phyloP scores from a whole-genome alignment of 2,888 invertebrate species.

The Heliconius aoede region DNA sequence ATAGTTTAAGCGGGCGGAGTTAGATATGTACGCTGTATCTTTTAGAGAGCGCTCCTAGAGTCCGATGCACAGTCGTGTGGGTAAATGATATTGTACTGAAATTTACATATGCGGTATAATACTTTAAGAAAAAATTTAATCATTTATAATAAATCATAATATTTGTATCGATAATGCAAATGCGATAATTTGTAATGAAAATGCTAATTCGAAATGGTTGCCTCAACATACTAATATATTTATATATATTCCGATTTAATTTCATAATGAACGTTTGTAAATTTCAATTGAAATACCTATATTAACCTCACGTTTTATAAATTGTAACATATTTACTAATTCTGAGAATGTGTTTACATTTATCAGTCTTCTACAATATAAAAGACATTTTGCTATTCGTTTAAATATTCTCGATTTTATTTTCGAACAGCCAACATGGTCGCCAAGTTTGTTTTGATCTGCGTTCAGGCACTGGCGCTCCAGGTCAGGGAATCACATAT shows the following conservation, averaged over 20 bases:
- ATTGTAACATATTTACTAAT: slow-evolving; percentile 15
- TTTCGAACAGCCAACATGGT: slow-evolving; percentile 47
- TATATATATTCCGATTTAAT: background rate
- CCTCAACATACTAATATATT: too few species aligned
- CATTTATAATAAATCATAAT: too few species aligned
- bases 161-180: too few species aligned
- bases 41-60: too few species aligned
- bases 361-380: slow-evolving; percentile 19
- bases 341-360: background rate
- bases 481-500: slow-evolving; percentile 47
- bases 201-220: too few species aligned
- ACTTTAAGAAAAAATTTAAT: too few species aligned
- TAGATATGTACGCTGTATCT: too few species aligned
- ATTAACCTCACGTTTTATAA: slow-evolving; percentile 13
- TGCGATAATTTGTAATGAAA: too few species aligned
- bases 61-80: too few species aligned
- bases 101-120: too few species aligned
- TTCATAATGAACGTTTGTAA: slow-evolving; percentile 1
- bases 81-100: too few species aligned
- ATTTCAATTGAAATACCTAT: background rate
- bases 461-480: slow-evolving; percentile 52
- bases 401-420: slow-evolving; percentile 28
- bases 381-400: background rate
- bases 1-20: too few species aligned
- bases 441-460: slow-evolving; percentile 51